Percentiles rank a stretch among this genome's conserved stretches.
phyloP scores from a whole-genome alignment of 2,888 invertebrate species.

The Epirrita christyi region DNA sequence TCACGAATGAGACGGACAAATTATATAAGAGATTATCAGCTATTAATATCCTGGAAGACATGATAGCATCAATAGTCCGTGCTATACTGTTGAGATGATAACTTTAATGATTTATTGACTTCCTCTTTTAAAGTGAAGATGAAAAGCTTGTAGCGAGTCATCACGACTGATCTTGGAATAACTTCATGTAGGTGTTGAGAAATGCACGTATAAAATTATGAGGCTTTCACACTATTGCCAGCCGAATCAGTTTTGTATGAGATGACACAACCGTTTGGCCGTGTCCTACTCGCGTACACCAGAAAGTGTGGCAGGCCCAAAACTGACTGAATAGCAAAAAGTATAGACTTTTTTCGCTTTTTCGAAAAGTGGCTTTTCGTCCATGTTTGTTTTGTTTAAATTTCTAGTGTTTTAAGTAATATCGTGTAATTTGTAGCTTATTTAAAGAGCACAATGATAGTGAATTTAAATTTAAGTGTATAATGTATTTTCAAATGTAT shows the following conservation, averaged over 20 bases:
- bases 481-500: too few species aligned
- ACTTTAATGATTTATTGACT: constrained; percentile 29
- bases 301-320: too few species aligned
- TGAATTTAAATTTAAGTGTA: too few species aligned
- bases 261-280: too few species aligned
- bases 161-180: constrained; percentile 7
- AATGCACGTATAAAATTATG: neutral
- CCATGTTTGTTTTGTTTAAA: too few species aligned
- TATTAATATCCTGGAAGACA: constrained; percentile 24
- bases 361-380: too few species aligned
- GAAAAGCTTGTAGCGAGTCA: constrained; percentile 5
- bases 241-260: neutral
- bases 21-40: constrained; percentile 23
- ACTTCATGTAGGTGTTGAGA: neutral
- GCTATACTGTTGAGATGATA: constrained; percentile 20
- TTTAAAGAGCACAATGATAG: too few species aligned
- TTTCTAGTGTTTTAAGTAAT: too few species aligned
- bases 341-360: too few species aligned
- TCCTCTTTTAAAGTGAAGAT: constrained; percentile 22
- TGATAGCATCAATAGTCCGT: constrained; percentile 22
- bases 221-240: neutral
- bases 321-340: too few species aligned
- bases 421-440: too few species aligned
- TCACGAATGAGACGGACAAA: constrained; percentile 24
- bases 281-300: too few species aligned